Conservation (phyloP, 2,888 invertebrate genomes). For the Meghimatium bilineatum region DNA sequence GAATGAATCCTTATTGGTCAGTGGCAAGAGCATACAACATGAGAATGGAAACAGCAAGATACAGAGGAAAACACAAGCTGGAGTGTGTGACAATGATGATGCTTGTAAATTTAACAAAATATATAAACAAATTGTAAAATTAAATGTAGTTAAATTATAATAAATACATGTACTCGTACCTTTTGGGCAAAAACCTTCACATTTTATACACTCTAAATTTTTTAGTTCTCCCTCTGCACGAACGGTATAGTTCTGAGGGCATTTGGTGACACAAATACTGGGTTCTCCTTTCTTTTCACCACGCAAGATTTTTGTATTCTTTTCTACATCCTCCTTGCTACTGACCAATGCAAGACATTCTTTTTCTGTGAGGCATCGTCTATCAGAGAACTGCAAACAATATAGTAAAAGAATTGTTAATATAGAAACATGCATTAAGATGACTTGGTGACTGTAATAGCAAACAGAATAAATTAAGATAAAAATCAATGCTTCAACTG, state of each 20-base stretch:
- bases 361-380: constrained; percentile 25
- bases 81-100: too few relatives aligned
- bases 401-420: too few relatives aligned
- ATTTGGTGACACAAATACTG: constrained; percentile 14
- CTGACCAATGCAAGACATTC: constrained; percentile 13
- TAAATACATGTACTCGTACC: constrained; percentile 64
- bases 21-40: too few relatives aligned
- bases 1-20: too few relatives aligned
- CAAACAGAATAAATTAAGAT: background rate
- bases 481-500: background rate
- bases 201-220: constrained; percentile 69
- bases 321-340: background rate
- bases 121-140: too few relatives aligned
- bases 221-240: constrained; percentile 12
- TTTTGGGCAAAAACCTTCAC: constrained; percentile 76
- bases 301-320: constrained; percentile 8
- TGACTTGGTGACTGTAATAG: too few relatives aligned
- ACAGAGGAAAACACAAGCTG: too few relatives aligned
- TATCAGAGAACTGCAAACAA: constrained; percentile 18
- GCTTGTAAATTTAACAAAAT: too few relatives aligned
- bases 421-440: too few relatives aligned
- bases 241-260: constrained; percentile 28
- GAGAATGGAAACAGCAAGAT: too few relatives aligned
- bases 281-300: constrained; percentile 23
- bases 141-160: too few relatives aligned